Conservation (phyloP, 2,113 vertebrate genomes). For the Labeo rohita region DNA sequence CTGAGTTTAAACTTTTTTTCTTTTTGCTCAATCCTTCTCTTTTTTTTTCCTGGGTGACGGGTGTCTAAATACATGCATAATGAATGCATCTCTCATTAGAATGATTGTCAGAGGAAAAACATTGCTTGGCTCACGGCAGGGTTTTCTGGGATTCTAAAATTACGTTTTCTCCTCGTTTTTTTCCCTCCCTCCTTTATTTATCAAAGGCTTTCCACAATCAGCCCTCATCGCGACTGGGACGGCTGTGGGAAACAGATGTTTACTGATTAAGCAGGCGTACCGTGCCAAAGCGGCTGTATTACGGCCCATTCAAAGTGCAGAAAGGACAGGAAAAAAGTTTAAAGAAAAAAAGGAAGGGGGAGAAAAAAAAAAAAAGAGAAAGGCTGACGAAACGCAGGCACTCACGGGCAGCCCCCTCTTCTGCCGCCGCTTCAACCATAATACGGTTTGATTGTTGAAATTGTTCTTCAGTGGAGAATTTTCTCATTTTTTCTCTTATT, state of each 20-base stretch:
- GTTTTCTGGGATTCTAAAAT: constrained; percentile 68
- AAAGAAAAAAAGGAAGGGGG: background rate
- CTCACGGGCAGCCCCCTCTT: constrained; percentile 40
- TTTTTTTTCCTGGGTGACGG: constrained; percentile 35
- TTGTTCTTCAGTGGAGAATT: constrained; percentile 56
- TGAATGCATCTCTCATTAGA: constrained; percentile 74
- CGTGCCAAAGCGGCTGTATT: constrained; percentile 70
- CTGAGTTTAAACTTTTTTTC: constrained; percentile 27
- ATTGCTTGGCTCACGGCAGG: constrained; percentile 63
- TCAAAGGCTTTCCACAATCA: constrained; percentile 78
- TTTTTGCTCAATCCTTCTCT: constrained; percentile 12
- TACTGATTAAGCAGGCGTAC: constrained; percentile 77
- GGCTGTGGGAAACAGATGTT: constrained; percentile 76
- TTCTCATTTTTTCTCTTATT: background rate
- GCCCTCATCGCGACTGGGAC: constrained; percentile 52
- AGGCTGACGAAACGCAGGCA: constrained; percentile 65
- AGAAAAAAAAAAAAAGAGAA: constrained; percentile 18
- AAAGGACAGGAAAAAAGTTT: constrained; percentile 61
- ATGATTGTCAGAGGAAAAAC: constrained; percentile 69
- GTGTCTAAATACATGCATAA: constrained; percentile 58
- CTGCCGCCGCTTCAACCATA: constrained; percentile 37
- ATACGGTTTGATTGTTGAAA: constrained; percentile 59
- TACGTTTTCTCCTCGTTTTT: constrained; percentile 55
- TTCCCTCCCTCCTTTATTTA: constrained; percentile 64
- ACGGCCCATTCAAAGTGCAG: constrained; percentile 67